Evolutionary conservation across 2,797 vertebrate species (phyloP).

Genomic region (Strix occidentalis): DNA sequence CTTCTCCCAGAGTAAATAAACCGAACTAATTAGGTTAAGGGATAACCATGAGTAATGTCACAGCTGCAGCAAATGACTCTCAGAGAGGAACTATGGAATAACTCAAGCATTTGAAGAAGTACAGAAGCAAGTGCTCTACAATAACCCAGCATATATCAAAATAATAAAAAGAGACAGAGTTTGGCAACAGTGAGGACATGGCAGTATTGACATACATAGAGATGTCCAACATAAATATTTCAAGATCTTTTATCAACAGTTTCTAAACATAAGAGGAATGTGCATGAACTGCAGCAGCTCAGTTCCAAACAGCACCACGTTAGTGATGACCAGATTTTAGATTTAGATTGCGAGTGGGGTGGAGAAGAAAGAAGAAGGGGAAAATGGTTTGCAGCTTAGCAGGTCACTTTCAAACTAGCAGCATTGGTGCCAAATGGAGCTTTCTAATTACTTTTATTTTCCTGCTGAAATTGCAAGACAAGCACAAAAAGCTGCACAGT

Average conservation of each 20-base stretch:
- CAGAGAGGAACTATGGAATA: constrained; percentile 44
- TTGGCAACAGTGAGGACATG: constrained; percentile 23
- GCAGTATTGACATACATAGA: constrained; percentile 43
- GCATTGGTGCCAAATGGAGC: constrained; percentile 60
- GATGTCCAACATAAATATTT: constrained; percentile 65
- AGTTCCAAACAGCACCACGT: background rate
- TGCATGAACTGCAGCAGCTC: constrained; percentile 33
- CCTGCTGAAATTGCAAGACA: constrained; percentile 69
- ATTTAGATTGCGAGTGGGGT: background rate
- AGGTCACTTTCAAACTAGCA: constrained; percentile 63
- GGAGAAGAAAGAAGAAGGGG: background rate
- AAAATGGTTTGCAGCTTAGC: constrained; percentile 23
- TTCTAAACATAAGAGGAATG: constrained; percentile 65
- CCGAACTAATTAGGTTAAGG: constrained; percentile 54
- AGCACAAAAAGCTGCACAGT: constrained; percentile 62
- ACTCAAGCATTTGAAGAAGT: constrained; percentile 59
- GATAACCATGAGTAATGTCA: constrained; percentile 63
- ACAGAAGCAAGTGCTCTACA: constrained; percentile 68
- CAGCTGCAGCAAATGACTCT: constrained; percentile 46
- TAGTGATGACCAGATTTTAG: constrained; percentile 9
- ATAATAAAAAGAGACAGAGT: constrained; percentile 53
- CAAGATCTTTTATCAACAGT: constrained; percentile 47
- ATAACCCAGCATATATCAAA: constrained; percentile 58
- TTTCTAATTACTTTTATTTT: constrained; percentile 67
- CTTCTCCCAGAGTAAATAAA: constrained; percentile 55